Evolutionary conservation across 2,888 invertebrate genomes (phyloP), one percentile per base, ranked within the genome.

Genomic region (Heliconius ethilla): DNA sequence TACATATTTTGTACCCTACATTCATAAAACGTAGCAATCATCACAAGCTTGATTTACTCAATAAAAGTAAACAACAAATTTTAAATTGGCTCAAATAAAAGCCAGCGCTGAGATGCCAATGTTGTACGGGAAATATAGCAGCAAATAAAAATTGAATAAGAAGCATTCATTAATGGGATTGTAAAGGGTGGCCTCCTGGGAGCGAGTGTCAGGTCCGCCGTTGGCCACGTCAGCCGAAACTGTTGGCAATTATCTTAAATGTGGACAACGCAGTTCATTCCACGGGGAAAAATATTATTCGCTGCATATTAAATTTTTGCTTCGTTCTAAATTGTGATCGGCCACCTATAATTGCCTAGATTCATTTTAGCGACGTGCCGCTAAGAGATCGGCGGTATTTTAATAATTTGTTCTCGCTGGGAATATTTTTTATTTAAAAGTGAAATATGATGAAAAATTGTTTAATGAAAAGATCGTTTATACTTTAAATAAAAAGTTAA

Each of bases 161-260:
- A 86, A 88, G 89, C 89, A 91, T 92, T 93, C 91, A 92, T 92
- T 92, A 94, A 93, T 92, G 90, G 88, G 89, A 91, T 92, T 92
- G 93, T 91, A 92, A 92, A 91, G 91, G 94, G 88, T 89, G 87
- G 87, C 86, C 93, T 88, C 86, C 77, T 78, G 93, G 90, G 93
- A 89, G 85, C 85, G 88, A 90, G 88, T 91, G 94, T 92, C 93
- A 92, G 92, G 89, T 90, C 89, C 89, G 86, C 90, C 88, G 88
- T 86, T 88, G 88, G 90, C 90, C 88, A 91, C 90, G 93, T 92
- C 93, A 93, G 92, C 92, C 86, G 89, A 90, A 93, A 94, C 92
- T 90, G 92, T 88, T 90, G 88, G 91, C 92, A 94, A 94, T 94
- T 94, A 94, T 91, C 92, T 92, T 93, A 92, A 94, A 94, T 92